Evolutionary conservation across 2,113 vertebrate species (phyloP), one percentile per base, ranked within the genome.

Genomic region (Siphamia tubifer): DNA sequence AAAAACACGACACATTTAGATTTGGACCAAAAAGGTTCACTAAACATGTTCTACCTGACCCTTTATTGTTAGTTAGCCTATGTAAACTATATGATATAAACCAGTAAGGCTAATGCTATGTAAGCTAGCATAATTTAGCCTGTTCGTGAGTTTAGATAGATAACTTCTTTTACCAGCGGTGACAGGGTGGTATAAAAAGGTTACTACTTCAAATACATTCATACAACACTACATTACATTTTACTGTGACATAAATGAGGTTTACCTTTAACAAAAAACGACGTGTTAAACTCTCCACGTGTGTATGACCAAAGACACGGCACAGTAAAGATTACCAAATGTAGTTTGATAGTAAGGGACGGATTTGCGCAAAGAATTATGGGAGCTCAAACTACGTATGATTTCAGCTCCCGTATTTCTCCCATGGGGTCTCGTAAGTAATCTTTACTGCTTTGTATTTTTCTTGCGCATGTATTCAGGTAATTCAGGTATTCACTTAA

Each of bases 271-370:
- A 44, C 10, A 35, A 38, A 9, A 16, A 12, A 52, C 48, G 1
- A 21, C 7, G 9, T n/a, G 48, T 43, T 45, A 8, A 4, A 25
- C n/a, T 36, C 24, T 39, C 60, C 86, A 90, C 88, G 88, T 90
- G 88, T 55, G 6, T 30, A 44, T 0, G 4, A n/a, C 24, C 70
- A 0, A n/a, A 86, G 67, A 84, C 36, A 27, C 47, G 87, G 16
- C 11, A 4, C 5, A 7, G 16, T 3, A 19, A 11, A 82, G 74
- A 58, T 19, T 2, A 10, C 58, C 34, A 11, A 2, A 5, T 4
- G 17, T 1, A n/a, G 16, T 3, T 3, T 43, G 32, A 58, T 3
- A 16, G 13, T 13, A 7, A 1, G n/a, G 8, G 21, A 28, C 21
- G 4, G 16, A 0, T 1, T 32, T 6, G 0, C 70, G 76, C 68